Evolutionary conservation across 2,113 vertebrate species (phyloP).

Genomic region (Saccopteryx bilineata): DNA sequence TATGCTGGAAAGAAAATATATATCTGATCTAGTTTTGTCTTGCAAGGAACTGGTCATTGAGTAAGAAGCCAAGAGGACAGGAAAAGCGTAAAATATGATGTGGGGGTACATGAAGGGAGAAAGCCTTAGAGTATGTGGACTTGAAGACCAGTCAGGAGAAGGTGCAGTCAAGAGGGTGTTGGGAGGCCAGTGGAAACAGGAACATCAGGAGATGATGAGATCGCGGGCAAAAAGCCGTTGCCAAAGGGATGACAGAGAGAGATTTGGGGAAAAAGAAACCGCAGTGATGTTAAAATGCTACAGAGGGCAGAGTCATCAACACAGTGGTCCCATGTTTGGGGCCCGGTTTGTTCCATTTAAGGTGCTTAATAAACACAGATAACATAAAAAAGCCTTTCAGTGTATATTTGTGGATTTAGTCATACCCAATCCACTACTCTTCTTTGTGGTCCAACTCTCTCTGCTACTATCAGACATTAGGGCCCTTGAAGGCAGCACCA

Average conservation of each 20-base stretch:
- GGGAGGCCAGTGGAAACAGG: too few relatives aligned
- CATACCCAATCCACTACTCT: not conserved
- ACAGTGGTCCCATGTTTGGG: not conserved
- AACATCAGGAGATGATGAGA: too few relatives aligned
- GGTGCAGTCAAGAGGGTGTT: too few relatives aligned
- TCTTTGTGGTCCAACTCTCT: not conserved
- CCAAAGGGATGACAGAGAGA: not conserved
- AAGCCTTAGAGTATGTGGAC: not conserved
- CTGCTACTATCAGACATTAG: not conserved
- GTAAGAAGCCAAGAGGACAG: not conserved
- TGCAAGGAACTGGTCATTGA: not conserved
- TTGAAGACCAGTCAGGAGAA: not conserved
- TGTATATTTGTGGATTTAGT: not conserved
- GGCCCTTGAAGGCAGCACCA: not conserved
- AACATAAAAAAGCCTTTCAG: not conserved
- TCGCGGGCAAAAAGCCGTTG: not conserved
- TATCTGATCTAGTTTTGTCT: not conserved
- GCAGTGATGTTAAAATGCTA: not conserved
- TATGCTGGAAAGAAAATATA: not conserved
- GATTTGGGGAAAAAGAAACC: not conserved
- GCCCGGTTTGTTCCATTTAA: not conserved
- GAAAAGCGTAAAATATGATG: not conserved
- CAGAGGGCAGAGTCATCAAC: not conserved
- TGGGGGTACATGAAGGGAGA: not conserved
- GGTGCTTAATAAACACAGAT: not conserved